These are phyloP conservation scores for Syritta pipiens DNA, from an alignment of 2,888 invertebrate species.

Conservation along the genomic window DNA sequence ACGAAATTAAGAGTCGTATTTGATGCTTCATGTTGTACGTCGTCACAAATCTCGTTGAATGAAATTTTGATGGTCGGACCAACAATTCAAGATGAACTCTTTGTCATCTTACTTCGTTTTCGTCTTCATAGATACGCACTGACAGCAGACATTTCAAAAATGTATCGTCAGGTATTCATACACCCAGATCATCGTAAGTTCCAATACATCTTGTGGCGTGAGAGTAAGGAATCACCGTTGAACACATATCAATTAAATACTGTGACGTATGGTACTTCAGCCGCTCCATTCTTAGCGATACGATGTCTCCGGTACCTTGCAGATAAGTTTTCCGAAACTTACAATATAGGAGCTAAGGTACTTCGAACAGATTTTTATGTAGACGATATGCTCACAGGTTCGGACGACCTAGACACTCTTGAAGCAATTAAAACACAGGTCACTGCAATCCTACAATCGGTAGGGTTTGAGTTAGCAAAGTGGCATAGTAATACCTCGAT, in stretches of 20 bases:
- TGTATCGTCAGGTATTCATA: conserved; percentile 61
- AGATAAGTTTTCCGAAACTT: conserved; percentile 31
- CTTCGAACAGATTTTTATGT: conserved; percentile 53
- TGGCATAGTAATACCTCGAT: conserved; percentile 12
- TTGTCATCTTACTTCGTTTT: conserved; percentile 48
- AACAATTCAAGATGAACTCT: conserved; percentile 46
- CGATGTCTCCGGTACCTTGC: conserved; percentile 46
- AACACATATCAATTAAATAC: conserved; percentile 58
- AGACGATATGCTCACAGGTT: conserved; percentile 57
- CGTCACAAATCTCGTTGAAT: conserved; percentile 36
- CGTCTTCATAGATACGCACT: conserved; percentile 35
- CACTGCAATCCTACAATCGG: conserved; percentile 30
- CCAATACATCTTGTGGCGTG: conserved; percentile 62
- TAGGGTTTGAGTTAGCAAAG: conserved; percentile 10
- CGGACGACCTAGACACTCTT: conserved; percentile 26
- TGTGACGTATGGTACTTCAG: conserved; percentile 50
- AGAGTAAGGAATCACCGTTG: conserved; percentile 20
- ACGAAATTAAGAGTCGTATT: conserved; percentile 9
- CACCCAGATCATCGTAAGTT: conserved; percentile 37
- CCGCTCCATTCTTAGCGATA: conserved; percentile 53
- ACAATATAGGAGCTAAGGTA: conserved; percentile 26
- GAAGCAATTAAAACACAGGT: neutral
- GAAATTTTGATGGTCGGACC: conserved; percentile 60
- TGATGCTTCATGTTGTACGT: conserved; percentile 17
- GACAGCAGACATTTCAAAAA: conserved; percentile 63